phyloP scores from a whole-genome alignment of 2,888 invertebrate genomes.

The Tachina grossa region DNA sequence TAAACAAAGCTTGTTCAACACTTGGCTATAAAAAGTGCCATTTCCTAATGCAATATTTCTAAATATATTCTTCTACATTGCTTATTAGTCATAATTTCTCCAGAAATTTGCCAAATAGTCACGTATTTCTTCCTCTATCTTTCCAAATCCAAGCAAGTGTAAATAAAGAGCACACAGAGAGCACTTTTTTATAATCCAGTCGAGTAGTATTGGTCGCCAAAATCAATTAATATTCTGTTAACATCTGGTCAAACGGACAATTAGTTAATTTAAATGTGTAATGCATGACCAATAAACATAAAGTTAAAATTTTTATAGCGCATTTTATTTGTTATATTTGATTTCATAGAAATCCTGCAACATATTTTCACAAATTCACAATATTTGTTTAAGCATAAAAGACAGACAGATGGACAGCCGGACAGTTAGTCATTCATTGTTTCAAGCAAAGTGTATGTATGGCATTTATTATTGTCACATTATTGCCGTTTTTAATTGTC shows the following conservation, averaged over 20 bases:
- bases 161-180: slow-evolving; percentile 19
- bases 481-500: slow-evolving; percentile 55
- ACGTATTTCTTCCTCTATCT: slow-evolving; percentile 48
- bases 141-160: slow-evolving; percentile 13
- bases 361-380: slow-evolving; percentile 37
- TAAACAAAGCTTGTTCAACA: too few relatives aligned
- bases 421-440: slow-evolving; percentile 1
- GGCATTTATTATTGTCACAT: slow-evolving; percentile 51
- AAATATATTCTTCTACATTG: neutral
- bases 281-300: slow-evolving; percentile 66
- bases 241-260: slow-evolving; percentile 69
- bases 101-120: slow-evolving; percentile 20
- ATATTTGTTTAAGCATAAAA: slow-evolving; percentile 9
- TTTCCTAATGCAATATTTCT: neutral
- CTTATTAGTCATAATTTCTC: slow-evolving; percentile 47
- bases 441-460: neutral
- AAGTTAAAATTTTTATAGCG: slow-evolving; percentile 41
- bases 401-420: neutral
- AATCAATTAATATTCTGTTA: slow-evolving; percentile 66
- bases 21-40: neutral
- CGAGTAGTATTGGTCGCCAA: neutral
- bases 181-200: slow-evolving; percentile 21
- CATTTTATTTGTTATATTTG: slow-evolving; percentile 36
- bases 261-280: slow-evolving; percentile 72
- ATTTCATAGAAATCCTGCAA: slow-evolving; percentile 60